A percentile compares a stretch with the other conserved stretches of the same genome.
Conservation (phyloP, 2,888 invertebrate genomes). For the Phortica magna region DNA sequence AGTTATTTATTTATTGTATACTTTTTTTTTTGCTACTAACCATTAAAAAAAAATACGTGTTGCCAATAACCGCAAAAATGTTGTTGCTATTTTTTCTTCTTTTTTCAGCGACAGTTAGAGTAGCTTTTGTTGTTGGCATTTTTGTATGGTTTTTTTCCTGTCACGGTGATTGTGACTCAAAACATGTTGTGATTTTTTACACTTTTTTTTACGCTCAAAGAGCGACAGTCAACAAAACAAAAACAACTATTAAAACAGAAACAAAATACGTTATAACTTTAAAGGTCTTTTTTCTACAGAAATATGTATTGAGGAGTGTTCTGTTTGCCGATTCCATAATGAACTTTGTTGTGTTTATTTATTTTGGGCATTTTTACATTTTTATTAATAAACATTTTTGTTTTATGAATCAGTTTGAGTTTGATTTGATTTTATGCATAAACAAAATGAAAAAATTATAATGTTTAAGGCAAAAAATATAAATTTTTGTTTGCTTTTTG, state of each 20-base stretch:
- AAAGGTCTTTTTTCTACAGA: not conserved
- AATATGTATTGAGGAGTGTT: conserved; percentile 24
- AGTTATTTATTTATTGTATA: not conserved
- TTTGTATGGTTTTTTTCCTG: conserved; percentile 39
- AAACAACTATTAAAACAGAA: not conserved
- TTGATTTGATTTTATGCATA: not conserved
- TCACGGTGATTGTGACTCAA: conserved; percentile 58
- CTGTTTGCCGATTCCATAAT: conserved; percentile 16
- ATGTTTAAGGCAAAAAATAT: not conserved
- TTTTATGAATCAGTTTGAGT: conserved; percentile 4
- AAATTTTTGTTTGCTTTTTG: too few relatives aligned
- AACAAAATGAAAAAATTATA: not conserved
- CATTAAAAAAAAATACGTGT: conserved; percentile 23
- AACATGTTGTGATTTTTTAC: conserved; percentile 51
- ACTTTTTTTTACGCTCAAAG: conserved; percentile 9
- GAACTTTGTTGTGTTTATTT: not conserved
- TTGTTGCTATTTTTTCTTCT: not conserved
- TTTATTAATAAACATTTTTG: not conserved
- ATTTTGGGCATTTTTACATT: conserved; percentile 1
- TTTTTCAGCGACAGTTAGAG: conserved; percentile 17
- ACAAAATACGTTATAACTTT: conserved; percentile 17
- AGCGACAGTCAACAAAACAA: not conserved
- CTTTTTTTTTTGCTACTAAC: not conserved
- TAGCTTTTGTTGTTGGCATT: conserved; percentile 24
- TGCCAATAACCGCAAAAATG: conserved; percentile 31